These are phyloP conservation scores for Rhizomys pruinosus DNA, from an alignment of 2,113 vertebrate genomes.

Conservation along the genomic window DNA sequence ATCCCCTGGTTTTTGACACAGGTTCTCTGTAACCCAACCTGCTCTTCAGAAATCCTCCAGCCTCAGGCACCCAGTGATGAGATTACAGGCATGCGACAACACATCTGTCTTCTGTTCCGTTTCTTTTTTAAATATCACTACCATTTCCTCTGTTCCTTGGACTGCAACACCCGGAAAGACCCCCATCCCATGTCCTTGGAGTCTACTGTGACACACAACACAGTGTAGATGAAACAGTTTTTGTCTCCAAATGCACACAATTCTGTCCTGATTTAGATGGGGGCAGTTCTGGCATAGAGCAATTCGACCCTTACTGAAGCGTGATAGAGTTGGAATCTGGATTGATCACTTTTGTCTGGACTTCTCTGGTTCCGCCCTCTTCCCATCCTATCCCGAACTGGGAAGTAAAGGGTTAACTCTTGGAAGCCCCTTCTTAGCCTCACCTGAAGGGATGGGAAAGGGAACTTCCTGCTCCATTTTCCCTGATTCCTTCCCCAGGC, in stretches of 20 bases:
- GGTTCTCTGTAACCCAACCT: not conserved
- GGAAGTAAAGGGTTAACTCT: slow-evolving; percentile 78
- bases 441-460: slow-evolving; percentile 71
- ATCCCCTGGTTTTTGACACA: not conserved
- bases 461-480: slow-evolving; percentile 78
- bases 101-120: not conserved
- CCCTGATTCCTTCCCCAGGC: not conserved
- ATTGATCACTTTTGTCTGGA: not conserved
- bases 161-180: not conserved
- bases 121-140: not conserved
- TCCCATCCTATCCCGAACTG: slow-evolving; percentile 2
- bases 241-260: not conserved
- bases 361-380: slow-evolving; percentile 61
- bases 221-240: not conserved
- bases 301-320: not conserved
- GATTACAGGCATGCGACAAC: not conserved
- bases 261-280: not conserved
- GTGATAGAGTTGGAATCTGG: not conserved
- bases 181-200: not conserved
- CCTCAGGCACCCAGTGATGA: too few species aligned
- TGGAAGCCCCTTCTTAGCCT: slow-evolving; percentile 59
- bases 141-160: not conserved
- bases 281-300: not conserved
- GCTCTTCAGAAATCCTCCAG: too few species aligned
- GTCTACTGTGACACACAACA: not conserved